These are phyloP conservation scores for Micrastur ruficollis DNA, from an alignment of 2,797 vertebrate genomes.

Conservation along the genomic window DNA sequence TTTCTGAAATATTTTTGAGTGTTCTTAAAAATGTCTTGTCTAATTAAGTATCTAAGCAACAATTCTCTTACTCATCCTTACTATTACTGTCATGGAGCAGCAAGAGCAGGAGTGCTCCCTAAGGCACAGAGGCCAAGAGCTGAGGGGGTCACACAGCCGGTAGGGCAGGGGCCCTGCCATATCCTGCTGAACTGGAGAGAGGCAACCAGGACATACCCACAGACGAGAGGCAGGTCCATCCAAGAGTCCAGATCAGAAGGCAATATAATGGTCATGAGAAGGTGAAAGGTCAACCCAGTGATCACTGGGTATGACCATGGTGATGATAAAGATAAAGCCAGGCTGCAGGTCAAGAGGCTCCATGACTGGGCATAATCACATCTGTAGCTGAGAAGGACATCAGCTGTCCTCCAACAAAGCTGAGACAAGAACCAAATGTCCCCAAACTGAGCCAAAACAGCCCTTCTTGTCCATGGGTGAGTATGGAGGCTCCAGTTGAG, in stretches of 20 bases:
- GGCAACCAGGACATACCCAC: accelerated
- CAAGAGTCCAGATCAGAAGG: background rate
- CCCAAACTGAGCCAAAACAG: accelerated
- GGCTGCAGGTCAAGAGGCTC: background rate
- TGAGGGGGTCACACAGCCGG: background rate
- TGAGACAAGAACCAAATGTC: background rate
- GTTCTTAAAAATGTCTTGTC: background rate
- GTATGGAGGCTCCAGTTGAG: background rate
- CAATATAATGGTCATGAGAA: background rate
- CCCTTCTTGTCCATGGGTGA: background rate
- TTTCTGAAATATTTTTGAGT: background rate
- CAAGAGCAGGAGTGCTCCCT: background rate
- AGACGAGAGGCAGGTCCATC: background rate
- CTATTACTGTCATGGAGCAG: background rate
- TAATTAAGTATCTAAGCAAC: background rate
- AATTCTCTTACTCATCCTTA: background rate
- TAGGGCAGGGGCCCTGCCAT: background rate
- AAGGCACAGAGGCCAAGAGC: background rate
- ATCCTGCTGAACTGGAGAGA: background rate
- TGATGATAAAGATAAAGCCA: background rate
- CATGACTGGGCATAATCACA: background rate
- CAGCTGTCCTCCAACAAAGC: background rate
- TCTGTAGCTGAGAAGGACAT: no score
- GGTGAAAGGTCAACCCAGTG: background rate
- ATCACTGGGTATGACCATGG: accelerated